These are phyloP conservation scores for Drosophila austrosaltans DNA, from an alignment of 2,888 invertebrate species.

Conservation along the genomic window DNA sequence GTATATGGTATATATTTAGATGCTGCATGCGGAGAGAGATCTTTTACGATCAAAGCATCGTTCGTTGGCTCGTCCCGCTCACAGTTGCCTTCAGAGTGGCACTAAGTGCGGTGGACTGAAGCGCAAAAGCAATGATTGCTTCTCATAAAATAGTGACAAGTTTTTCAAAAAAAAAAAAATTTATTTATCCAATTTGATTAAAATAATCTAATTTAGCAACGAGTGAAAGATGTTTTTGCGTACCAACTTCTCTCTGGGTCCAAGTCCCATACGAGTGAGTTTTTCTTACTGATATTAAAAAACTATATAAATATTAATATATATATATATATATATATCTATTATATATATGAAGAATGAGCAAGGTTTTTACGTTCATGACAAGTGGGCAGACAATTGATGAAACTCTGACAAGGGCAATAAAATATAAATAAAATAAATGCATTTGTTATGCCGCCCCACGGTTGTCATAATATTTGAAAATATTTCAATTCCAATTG, in stretches of 20 bases:
- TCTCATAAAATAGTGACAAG: slow-evolving; percentile 1
- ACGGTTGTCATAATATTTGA: slow-evolving; percentile 27
- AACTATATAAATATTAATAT: background rate
- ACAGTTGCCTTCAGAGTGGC: slow-evolving; percentile 41
- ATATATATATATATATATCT: slow-evolving; percentile 2
- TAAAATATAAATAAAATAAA: slow-evolving; percentile 26
- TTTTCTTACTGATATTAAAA: slow-evolving; percentile 4
- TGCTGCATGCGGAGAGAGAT: slow-evolving; percentile 7
- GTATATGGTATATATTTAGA: slow-evolving; percentile 18
- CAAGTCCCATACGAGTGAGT: slow-evolving; percentile 23
- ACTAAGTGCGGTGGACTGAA: slow-evolving; percentile 20
- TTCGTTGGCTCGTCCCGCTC: background rate
- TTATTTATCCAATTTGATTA: slow-evolving; percentile 16
- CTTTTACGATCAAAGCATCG: slow-evolving; percentile 26
- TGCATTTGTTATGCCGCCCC: slow-evolving; percentile 33
- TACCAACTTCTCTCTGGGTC: slow-evolving; percentile 9
- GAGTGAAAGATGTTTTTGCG: slow-evolving; percentile 13
- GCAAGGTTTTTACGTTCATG: slow-evolving; percentile 3
- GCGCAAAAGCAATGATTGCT: slow-evolving; percentile 7
- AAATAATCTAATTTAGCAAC: slow-evolving; percentile 11
- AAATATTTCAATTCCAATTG: slow-evolving; percentile 5
- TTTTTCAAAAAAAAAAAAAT: background rate
- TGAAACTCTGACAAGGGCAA: slow-evolving; percentile 23
- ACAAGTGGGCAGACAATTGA: slow-evolving; percentile 34
- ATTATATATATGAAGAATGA: slow-evolving; percentile 5